phyloP scores from a whole-genome alignment of 2,113 vertebrate species.

The Sebastes fasciatus region DNA sequence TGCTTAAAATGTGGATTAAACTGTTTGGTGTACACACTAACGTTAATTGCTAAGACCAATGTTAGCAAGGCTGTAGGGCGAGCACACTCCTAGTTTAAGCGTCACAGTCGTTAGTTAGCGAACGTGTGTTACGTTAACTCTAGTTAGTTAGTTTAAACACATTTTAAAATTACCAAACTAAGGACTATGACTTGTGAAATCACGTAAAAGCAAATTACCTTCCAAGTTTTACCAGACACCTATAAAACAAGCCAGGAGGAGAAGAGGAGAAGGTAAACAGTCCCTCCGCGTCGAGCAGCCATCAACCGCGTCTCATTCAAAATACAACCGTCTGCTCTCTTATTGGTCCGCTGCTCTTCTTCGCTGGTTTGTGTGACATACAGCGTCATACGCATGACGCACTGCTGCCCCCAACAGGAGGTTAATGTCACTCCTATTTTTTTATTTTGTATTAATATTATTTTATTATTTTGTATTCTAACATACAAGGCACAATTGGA shows the following conservation, averaged over 20 bases:
- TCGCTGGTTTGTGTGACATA: neutral
- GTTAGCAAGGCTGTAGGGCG: neutral
- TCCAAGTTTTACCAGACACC: neutral
- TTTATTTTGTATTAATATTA: too few relatives aligned
- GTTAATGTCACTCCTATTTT: neutral
- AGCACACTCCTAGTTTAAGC: neutral
- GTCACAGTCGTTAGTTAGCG: neutral
- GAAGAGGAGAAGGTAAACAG: constrained; percentile 3
- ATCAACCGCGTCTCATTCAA: constrained; percentile 78
- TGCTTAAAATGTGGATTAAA: neutral
- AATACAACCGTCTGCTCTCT: constrained; percentile 50
- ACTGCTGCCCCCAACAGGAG: constrained; percentile 30
- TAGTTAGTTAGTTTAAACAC: neutral
- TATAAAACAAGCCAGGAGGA: neutral
- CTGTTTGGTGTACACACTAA: neutral
- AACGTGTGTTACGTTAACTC: neutral
- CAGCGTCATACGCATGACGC: accelerated
- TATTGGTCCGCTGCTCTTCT: constrained; percentile 74
- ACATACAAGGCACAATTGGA: too few relatives aligned
- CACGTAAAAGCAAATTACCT: constrained; percentile 41
- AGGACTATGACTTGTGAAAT: neutral
- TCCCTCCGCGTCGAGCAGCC: neutral
- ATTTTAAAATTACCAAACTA: neutral
- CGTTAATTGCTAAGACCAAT: neutral
- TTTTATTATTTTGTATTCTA: too few relatives aligned